Conservation (phyloP, 2,113 vertebrate species). For the Gymnobelideus leadbeateri region DNA sequence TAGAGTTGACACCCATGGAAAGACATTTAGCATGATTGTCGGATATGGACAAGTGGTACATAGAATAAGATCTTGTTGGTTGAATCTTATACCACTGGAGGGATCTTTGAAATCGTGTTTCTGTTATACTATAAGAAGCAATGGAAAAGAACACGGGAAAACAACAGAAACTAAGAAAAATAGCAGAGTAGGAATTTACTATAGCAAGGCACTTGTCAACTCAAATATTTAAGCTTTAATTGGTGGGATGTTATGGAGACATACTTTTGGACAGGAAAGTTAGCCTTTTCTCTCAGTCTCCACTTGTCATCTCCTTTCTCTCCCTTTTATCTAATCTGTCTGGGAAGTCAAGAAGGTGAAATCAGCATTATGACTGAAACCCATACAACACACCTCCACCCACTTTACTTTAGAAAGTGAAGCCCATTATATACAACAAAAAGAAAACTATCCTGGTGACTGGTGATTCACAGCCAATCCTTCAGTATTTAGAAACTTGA, state of each 20-base stretch:
- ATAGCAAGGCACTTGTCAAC: background rate
- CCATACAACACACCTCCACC: background rate
- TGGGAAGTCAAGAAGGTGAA: background rate
- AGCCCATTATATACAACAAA: background rate
- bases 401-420: background rate
- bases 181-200: background rate
- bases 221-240: background rate
- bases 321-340: background rate
- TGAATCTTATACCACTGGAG: background rate
- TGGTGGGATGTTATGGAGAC: background rate
- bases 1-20: background rate
- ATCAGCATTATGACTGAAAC: background rate
- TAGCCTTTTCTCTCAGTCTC: background rate
- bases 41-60: background rate
- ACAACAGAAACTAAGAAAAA: background rate
- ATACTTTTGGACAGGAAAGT: background rate
- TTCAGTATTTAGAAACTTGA: background rate
- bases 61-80: background rate
- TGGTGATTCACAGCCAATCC: background rate
- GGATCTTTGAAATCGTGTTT: background rate
- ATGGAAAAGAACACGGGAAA: background rate
- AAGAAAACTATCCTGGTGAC: background rate
- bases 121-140: background rate
- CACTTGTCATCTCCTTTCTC: background rate
- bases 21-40: background rate